These are phyloP conservation scores for Drosophila sp. DNA, from an alignment of 1,140 invertebrate species.

Conservation along the genomic window DNA sequence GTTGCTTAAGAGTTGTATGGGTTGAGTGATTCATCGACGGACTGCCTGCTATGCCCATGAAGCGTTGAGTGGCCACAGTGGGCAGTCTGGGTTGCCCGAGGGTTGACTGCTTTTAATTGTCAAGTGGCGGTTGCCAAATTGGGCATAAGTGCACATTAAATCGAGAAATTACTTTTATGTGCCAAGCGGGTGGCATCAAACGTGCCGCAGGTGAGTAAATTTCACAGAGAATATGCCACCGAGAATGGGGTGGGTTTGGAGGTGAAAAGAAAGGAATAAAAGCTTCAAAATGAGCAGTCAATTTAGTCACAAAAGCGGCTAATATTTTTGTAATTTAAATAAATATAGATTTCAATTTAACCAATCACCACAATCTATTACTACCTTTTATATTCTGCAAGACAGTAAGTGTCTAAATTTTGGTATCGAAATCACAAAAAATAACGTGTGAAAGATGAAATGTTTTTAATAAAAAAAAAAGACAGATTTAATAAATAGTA, in stretches of 20 bases:
- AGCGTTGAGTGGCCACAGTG: conserved; percentile 28
- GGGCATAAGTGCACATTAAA: conserved; percentile 26
- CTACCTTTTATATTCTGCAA: too few species aligned
- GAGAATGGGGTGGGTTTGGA: neutral
- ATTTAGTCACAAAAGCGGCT: neutral
- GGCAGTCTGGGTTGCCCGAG: conserved; percentile 26
- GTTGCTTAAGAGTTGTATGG: conserved; percentile 18
- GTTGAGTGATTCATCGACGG: conserved; percentile 17
- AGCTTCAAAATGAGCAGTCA: neutral
- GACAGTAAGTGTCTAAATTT: too few species aligned
- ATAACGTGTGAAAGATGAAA: too few species aligned
- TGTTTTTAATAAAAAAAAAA: too few species aligned
- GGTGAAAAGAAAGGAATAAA: neutral
- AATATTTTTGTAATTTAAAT: too few species aligned
- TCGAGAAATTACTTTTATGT: conserved; percentile 37
- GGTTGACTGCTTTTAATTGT: conserved; percentile 28
- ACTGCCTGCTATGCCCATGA: conserved; percentile 29
- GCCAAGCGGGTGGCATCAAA: conserved; percentile 35
- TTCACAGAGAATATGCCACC: neutral
- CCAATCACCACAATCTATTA: too few species aligned
- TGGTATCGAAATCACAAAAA: too few species aligned
- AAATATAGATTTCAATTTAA: too few species aligned
- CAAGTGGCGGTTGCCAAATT: conserved; percentile 24
- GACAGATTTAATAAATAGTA: too few species aligned
- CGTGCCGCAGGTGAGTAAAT: conserved; percentile 10